These are phyloP conservation scores for Solea senegalensis DNA, from an alignment of 2,113 vertebrate species.

Conservation along the genomic window DNA sequence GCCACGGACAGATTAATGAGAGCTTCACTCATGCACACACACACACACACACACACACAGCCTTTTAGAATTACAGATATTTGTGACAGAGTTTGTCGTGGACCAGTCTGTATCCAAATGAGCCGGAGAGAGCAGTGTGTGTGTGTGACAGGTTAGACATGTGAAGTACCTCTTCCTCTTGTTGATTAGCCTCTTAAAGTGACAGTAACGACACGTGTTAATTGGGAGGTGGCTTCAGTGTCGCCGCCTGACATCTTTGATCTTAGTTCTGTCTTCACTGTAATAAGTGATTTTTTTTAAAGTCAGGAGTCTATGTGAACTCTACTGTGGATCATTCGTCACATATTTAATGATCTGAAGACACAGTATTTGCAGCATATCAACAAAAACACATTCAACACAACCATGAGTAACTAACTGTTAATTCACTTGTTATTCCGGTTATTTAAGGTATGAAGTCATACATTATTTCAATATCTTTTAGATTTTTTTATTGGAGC, in stretches of 20 bases:
- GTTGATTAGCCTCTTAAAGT: slow-evolving; percentile 18
- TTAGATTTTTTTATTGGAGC: too few relatives aligned
- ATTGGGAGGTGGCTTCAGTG: neutral
- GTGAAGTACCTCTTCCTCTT: slow-evolving; percentile 4
- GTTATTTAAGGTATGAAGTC: too few relatives aligned
- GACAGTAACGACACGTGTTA: slow-evolving; percentile 31
- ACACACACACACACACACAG: slow-evolving; percentile 43
- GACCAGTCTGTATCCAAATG: slow-evolving; percentile 66
- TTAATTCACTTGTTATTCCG: too few relatives aligned
- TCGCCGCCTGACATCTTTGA: neutral
- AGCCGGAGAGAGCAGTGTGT: slow-evolving; percentile 71
- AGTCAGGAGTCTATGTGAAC: too few relatives aligned
- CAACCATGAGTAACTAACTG: too few relatives aligned
- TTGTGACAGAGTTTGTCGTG: slow-evolving; percentile 72
- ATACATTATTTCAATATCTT: too few relatives aligned
- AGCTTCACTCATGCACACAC: slow-evolving; percentile 52
- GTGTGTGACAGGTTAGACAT: slow-evolving; percentile 24
- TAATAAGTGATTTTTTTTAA: neutral
- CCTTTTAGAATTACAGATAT: slow-evolving; percentile 77
- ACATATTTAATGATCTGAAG: too few relatives aligned
- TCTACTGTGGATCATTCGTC: too few relatives aligned
- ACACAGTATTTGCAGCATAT: too few relatives aligned
- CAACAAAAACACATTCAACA: too few relatives aligned
- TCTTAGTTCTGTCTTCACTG: neutral
- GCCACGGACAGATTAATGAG: slow-evolving; percentile 83